Evolutionary conservation across 2,888 invertebrate genomes (phyloP).

Genomic region (Zaprionus obscuricornis): DNA sequence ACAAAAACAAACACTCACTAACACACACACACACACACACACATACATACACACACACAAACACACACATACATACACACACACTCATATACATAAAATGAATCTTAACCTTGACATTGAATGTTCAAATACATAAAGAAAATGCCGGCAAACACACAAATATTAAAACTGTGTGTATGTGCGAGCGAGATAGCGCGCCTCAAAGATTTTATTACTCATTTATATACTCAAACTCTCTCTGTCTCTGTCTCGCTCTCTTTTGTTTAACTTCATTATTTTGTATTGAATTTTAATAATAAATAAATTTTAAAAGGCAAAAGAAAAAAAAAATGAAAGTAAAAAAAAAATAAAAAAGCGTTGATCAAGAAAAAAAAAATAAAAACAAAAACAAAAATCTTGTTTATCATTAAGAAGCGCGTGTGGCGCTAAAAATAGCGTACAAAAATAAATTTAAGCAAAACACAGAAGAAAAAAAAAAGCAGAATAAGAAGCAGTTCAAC

Average conservation of each 20-base stretch:
- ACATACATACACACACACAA: too few species aligned
- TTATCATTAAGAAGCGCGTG: constrained; percentile 53
- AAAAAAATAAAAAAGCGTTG: constrained; percentile 1
- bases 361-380: too few species aligned
- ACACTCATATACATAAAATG: constrained; percentile 45
- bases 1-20: constrained; percentile 40
- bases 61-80: constrained; percentile 32
- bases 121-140: constrained; percentile 56
- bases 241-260: too few species aligned
- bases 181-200: constrained; percentile 14
- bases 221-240: too few species aligned
- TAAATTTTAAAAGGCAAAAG: constrained; percentile 26
- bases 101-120: constrained; percentile 76
- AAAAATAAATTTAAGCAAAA: constrained; percentile 38
- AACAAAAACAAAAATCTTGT: too few species aligned
- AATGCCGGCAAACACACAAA: constrained; percentile 56
- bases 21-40: too few species aligned
- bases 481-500: neutral
- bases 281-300: constrained; percentile 21
- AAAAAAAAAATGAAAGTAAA: constrained; percentile 28
- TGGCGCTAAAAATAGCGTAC: constrained; percentile 60
- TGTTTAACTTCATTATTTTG: too few species aligned
- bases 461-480: constrained; percentile 22
- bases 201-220: too few species aligned
- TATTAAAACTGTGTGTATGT: constrained; percentile 10